These are phyloP conservation scores for Drosophila parabipectinata DNA, from an alignment of 1,140 invertebrate genomes.

Conservation along the genomic window DNA sequence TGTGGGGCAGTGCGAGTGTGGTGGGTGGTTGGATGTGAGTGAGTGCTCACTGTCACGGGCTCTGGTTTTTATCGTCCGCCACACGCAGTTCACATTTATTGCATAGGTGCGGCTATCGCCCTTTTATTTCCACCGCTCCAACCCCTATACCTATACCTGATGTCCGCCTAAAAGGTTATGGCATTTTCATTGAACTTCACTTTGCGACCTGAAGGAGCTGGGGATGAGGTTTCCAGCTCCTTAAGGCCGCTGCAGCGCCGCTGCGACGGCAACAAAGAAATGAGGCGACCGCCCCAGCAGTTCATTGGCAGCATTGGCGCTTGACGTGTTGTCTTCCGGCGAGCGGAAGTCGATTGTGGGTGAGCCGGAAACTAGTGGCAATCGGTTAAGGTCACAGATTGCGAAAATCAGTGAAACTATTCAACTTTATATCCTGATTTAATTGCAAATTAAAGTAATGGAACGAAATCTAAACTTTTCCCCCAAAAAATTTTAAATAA, in stretches of 20 bases:
- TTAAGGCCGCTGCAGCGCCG: slow-evolving; percentile 23
- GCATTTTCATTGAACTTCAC: slow-evolving; percentile 76
- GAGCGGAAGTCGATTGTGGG: slow-evolving; percentile 35
- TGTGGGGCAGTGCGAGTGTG: slow-evolving; percentile 4
- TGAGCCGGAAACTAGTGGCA: slow-evolving; percentile 35
- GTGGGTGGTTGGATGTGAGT: slow-evolving; percentile 28
- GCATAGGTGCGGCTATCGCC: slow-evolving; percentile 56
- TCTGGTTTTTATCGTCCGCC: slow-evolving; percentile 63
- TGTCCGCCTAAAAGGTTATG: slow-evolving; percentile 36
- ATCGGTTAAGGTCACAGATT: slow-evolving; percentile 33
- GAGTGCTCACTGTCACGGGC: slow-evolving; percentile 31
- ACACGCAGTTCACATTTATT: slow-evolving; percentile 69
- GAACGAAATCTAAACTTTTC: not conserved
- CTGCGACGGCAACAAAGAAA: slow-evolving; percentile 22
- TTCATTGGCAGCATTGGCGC: slow-evolving; percentile 55
- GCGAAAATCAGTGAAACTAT: slow-evolving; percentile 4
- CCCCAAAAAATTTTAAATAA: not conserved
- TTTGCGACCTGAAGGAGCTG: slow-evolving; percentile 33
- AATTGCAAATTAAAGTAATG: not conserved
- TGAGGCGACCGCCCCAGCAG: slow-evolving; percentile 34
- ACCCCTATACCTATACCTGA: not conserved
- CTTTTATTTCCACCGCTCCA: slow-evolving; percentile 1
- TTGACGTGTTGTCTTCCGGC: slow-evolving; percentile 59
- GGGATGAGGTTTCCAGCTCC: slow-evolving; percentile 26
- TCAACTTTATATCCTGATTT: not conserved